phyloP scores from a whole-genome alignment of 2,888 invertebrate genomes.

The Metalampra italica region DNA sequence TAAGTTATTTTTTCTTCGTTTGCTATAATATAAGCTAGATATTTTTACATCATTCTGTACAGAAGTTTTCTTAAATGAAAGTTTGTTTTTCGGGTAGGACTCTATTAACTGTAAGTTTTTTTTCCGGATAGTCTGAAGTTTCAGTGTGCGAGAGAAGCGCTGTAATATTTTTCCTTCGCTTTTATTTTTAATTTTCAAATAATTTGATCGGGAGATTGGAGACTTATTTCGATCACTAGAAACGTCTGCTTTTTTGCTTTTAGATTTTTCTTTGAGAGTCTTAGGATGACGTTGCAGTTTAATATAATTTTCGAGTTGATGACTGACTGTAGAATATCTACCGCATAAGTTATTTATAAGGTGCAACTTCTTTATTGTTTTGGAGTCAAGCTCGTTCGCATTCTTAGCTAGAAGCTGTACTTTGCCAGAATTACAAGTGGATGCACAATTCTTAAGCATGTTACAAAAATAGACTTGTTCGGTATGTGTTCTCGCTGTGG shows the following conservation, averaged over 20 bases:
- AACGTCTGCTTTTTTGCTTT: neutral
- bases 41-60: conserved; percentile 1
- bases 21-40: neutral
- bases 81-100: neutral
- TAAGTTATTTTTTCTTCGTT: too few species aligned
- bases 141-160: conserved; percentile 38
- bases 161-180: conserved; percentile 23
- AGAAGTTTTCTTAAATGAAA: neutral
- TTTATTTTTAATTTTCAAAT: neutral
- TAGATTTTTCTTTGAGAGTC: neutral
- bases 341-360: too few species aligned
- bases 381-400: too few species aligned
- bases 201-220: neutral
- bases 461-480: neutral
- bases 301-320: too few species aligned
- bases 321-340: too few species aligned
- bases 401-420: neutral
- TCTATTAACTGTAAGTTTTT: neutral
- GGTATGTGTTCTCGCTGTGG: neutral
- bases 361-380: too few species aligned
- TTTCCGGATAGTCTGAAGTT: conserved; percentile 18
- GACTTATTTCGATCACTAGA: neutral
- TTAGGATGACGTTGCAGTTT: too few species aligned
- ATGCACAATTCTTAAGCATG: neutral
- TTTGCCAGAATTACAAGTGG: neutral